Conservation (phyloP, 1,140 invertebrate species). For the Plutomurus gul region DNA sequence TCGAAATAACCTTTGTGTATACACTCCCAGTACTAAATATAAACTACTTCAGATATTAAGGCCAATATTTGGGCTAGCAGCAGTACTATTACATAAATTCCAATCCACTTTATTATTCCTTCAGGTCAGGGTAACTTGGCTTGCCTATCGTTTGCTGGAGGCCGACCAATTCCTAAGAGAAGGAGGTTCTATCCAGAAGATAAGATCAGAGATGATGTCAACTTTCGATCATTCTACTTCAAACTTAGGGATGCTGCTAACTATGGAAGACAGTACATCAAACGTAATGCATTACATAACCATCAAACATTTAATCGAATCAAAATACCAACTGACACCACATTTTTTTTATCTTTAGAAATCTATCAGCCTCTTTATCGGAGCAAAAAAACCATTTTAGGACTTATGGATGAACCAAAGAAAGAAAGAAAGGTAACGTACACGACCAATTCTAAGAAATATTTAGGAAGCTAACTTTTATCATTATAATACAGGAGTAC, state of each 20-base stretch:
- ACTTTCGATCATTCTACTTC: slow-evolving; percentile 36
- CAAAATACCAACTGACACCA: neutral
- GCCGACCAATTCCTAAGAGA: slow-evolving; percentile 42
- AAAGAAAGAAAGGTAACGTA: neutral
- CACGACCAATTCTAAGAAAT: neutral
- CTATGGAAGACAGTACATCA: neutral
- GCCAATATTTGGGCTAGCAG: neutral
- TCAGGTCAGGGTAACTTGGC: slow-evolving; percentile 41
- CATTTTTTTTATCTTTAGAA: neutral
- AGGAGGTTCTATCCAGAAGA: slow-evolving; percentile 38
- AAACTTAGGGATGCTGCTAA: slow-evolving; percentile 34
- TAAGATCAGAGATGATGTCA: slow-evolving; percentile 28
- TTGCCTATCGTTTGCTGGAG: slow-evolving; percentile 45
- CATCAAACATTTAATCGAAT: neutral
- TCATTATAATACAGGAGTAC: neutral
- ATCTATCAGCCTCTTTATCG: slow-evolving; percentile 37
- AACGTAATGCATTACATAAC: too few species aligned
- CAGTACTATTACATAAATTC: neutral
- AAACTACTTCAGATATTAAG: neutral
- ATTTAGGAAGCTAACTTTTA: neutral
- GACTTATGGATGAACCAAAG: neutral
- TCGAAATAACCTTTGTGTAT: too few species aligned
- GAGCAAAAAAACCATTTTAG: slow-evolving; percentile 36
- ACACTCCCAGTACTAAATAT: neutral
- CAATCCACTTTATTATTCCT: neutral